Evolutionary conservation across 2,113 vertebrate species (phyloP).

Genomic region (Ranitomeya variabilis): DNA sequence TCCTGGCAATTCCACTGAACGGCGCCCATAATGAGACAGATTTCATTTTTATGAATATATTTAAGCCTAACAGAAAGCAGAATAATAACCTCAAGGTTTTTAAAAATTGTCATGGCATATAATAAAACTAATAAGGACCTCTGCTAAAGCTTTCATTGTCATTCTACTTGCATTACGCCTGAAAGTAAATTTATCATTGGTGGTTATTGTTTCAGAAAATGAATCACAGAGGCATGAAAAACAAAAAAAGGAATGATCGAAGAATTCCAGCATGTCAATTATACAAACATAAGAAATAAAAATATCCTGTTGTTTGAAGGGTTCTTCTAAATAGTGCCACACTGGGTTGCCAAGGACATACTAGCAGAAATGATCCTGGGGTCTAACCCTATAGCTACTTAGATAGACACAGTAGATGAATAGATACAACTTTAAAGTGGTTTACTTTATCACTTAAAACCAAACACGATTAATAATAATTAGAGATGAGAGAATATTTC

Average conservation of each 20-base stretch:
- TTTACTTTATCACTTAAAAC: too few relatives aligned
- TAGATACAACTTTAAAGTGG: too few relatives aligned
- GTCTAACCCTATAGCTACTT: too few relatives aligned
- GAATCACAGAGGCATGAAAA: constrained; percentile 63
- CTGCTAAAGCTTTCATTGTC: constrained; percentile 65
- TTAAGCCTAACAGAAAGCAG: constrained; percentile 26
- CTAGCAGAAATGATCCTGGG: too few relatives aligned
- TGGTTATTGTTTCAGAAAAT: constrained; percentile 61
- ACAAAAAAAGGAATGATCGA: constrained; percentile 64
- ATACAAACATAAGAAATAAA: neutral
- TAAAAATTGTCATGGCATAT: constrained; percentile 50
- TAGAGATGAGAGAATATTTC: too few relatives aligned
- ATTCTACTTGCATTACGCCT: constrained; percentile 67
- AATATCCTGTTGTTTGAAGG: neutral
- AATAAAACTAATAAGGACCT: constrained; percentile 56
- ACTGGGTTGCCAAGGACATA: too few relatives aligned
- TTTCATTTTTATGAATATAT: constrained; percentile 55
- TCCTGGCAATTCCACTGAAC: constrained; percentile 27
- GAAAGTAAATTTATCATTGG: constrained; percentile 67
- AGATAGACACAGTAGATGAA: too few relatives aligned
- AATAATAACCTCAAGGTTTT: constrained; percentile 55
- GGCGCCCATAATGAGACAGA: constrained; percentile 49
- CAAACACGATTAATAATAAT: too few relatives aligned
- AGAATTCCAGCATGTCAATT: constrained; percentile 33
- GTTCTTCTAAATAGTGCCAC: too few relatives aligned